Percentiles rank a stretch among this genome's conserved stretches.
phyloP scores from a whole-genome alignment of 2,797 vertebrate species.

The Aphelocoma californica region DNA sequence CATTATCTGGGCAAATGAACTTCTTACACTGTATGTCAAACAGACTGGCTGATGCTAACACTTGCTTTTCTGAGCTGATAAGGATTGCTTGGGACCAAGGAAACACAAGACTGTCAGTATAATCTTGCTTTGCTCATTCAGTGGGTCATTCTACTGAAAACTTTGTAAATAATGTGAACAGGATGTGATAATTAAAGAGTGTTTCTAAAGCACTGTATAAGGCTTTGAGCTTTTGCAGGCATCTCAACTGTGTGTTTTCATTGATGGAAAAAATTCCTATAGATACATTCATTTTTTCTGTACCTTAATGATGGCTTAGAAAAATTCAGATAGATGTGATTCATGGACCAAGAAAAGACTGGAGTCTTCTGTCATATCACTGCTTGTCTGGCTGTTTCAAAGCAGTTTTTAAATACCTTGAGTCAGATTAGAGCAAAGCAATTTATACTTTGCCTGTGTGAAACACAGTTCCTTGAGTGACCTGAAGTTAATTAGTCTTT shows the following conservation, averaged over 20 bases:
- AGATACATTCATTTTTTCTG: neutral
- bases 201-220: neutral
- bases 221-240: neutral
- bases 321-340: neutral
- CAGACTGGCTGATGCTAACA: neutral
- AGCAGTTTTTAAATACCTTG: neutral
- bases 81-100: neutral
- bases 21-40: neutral
- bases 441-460: neutral
- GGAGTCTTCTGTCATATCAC: neutral
- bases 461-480: neutral
- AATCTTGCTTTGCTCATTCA: neutral
- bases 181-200: neutral
- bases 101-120: neutral
- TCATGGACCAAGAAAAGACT: neutral
- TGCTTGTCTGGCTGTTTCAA: neutral
- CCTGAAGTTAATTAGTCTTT: neutral
- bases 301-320: neutral
- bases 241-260: neutral
- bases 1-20: neutral
- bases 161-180: conserved; percentile 14
- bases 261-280: neutral
- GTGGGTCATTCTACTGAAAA: neutral
- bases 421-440: conserved; percentile 2
- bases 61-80: neutral